These are phyloP conservation scores for Pempheris klunzingeri DNA, from an alignment of 2,797 vertebrate species.

Conservation along the genomic window DNA sequence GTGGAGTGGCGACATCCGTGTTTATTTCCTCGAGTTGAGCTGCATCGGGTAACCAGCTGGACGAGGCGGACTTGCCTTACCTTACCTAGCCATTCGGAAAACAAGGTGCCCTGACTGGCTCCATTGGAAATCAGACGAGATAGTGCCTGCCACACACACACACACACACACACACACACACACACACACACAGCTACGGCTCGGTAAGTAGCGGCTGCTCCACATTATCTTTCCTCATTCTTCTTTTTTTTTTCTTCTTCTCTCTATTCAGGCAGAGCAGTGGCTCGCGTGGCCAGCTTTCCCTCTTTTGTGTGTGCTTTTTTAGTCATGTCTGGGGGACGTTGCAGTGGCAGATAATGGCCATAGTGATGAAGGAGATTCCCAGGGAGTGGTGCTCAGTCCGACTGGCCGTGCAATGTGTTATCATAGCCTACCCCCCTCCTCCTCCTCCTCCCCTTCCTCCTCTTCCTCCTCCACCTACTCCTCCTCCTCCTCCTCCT, in stretches of 20 bases:
- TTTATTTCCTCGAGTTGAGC: slow-evolving; percentile 61
- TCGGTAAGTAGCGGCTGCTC: slow-evolving; percentile 72
- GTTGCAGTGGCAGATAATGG: slow-evolving; percentile 67
- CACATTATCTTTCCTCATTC: slow-evolving; percentile 39
- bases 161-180: too few relatives aligned
- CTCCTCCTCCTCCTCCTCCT: not conserved
- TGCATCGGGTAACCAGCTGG: slow-evolving; percentile 50
- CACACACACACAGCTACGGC: slow-evolving; percentile 54
- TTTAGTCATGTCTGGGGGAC: slow-evolving; percentile 56
- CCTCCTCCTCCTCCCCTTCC: too few relatives aligned
- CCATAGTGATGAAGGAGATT: slow-evolving; percentile 76
- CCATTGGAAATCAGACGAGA: slow-evolving; percentile 47
- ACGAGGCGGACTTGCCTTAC: slow-evolving; percentile 54
- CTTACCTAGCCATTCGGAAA: slow-evolving; percentile 35
- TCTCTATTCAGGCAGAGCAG: slow-evolving; percentile 19
- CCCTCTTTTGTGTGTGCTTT: slow-evolving; percentile 33
- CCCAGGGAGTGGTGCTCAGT: slow-evolving; percentile 78
- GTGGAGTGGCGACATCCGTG: slow-evolving; percentile 48
- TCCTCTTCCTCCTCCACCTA: not conserved
- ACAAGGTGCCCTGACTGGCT: slow-evolving; percentile 64
- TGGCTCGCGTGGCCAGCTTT: slow-evolving; percentile 31
- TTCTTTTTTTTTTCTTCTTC: slow-evolving; percentile 2
- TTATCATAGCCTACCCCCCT: slow-evolving; percentile 32
- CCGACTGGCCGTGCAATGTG: slow-evolving; percentile 65
- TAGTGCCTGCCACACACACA: slow-evolving; percentile 48